Conservation (phyloP, 2,113 vertebrate species). For the Ptyas mucosa region DNA sequence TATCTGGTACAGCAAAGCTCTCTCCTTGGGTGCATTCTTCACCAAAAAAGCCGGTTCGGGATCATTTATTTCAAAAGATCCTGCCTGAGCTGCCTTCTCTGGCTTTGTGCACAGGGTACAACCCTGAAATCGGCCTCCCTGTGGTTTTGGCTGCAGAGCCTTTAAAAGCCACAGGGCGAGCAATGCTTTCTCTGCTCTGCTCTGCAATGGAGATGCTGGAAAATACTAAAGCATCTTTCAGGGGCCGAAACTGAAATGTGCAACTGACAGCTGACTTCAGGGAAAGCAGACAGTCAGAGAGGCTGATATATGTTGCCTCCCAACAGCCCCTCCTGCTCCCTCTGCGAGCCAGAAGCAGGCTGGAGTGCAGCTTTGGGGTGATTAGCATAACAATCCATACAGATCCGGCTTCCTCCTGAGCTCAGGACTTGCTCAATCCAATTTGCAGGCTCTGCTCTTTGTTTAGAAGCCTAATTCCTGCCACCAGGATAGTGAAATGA, state of each 20-base stretch:
- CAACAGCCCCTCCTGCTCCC: not conserved
- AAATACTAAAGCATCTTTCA: not conserved
- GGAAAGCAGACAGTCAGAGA: not conserved
- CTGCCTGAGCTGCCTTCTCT: not conserved
- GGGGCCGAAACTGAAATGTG: not conserved
- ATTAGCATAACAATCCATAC: constrained; percentile 78
- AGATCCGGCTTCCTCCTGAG: constrained; percentile 68
- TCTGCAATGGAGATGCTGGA: not conserved
- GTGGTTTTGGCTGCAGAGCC: not conserved
- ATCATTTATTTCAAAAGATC: not conserved
- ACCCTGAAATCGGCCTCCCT: not conserved
- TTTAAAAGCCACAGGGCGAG: not conserved
- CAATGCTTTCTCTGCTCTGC: not conserved
- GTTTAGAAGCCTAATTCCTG: constrained; percentile 77
- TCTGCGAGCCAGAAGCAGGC: constrained; percentile 68
- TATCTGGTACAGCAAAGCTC: not conserved
- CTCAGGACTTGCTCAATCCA: constrained; percentile 76
- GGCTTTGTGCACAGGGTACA: not conserved
- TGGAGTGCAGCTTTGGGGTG: constrained; percentile 72
- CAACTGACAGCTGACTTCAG: not conserved
- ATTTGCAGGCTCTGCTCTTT: constrained; percentile 74
- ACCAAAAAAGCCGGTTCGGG: not conserved
- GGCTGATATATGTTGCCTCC: not conserved
- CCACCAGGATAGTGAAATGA: constrained; percentile 60
- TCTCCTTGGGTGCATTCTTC: not conserved